Evolutionary conservation across 2,797 vertebrate genomes (phyloP), one percentile per base, ranked within the genome.

Genomic region (Oreonectes daqikongensis): DNA sequence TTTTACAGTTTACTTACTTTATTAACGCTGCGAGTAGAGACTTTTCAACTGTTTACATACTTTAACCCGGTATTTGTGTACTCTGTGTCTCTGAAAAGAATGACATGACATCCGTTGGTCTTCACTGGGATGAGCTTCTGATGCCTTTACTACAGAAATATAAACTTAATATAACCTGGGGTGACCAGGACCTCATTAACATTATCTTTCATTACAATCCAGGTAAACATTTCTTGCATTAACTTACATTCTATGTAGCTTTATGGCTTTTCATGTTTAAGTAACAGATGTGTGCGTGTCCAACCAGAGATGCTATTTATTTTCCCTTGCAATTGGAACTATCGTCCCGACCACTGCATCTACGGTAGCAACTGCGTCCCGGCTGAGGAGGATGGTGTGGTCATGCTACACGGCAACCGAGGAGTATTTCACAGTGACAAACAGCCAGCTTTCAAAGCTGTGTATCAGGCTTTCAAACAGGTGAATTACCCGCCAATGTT

Each of bases 161-260:
- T 85, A 98, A 97, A 74, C 87, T 98, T 60, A 98, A 97, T 85
- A 98, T 99, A 79, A 98, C 96, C 0, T 98, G 96, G 96, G 96
- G 96, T 55, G 97, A 99, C 86, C 97, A 98, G 85, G 97, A 99
- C 86, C 92, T 98, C 5, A 86, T 98, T 72, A 98, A 98, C 86
- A 97, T 98, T 3, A 93, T 98, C 82, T 98, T 98, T 89, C 95
- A 95, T 88, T 90, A 97, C 84, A 98, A 98, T 87, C 94, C 96
- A 81, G 95, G 96, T 97, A 91, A 88, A 80, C 9, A 8, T 28
- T 26, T 53, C 32, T 64, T 3, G 9, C 65, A 66, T 53, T 2
- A 17, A 17, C 0, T 2, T 11, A 14, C 14, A 30, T 42, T 44
- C 9, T 14, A 20, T 26, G 1, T 42, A 4, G 22, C 22, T 52